A percentile compares a stretch with the other conserved stretches of the same genome.
These are phyloP conservation scores for Sebastes wilsoni DNA, from an alignment of 2,797 vertebrate genomes.

Conservation along the genomic window DNA sequence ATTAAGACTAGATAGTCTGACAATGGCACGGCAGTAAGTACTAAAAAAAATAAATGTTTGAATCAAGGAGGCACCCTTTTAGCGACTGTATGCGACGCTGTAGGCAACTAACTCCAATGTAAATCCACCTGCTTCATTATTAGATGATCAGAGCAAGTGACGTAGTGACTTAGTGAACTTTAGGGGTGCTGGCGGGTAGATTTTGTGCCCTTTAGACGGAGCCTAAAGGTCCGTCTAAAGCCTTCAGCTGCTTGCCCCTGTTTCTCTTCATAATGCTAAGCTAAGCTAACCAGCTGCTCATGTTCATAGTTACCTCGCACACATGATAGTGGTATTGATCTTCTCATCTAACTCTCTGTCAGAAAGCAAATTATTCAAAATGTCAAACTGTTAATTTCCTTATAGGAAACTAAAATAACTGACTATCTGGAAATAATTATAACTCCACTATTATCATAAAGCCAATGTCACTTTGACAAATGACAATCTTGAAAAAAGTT, in stretches of 20 bases:
- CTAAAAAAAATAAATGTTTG: too few species aligned
- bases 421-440: constrained; percentile 1
- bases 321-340: not conserved
- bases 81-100: too few species aligned
- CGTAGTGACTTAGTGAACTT: too few species aligned
- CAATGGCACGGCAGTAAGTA: too few species aligned
- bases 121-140: too few species aligned
- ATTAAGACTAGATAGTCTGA: too few species aligned
- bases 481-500: not conserved
- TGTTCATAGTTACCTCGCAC: not conserved
- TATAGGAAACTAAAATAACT: not conserved
- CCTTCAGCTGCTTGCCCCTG: not conserved
- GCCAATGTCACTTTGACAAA: constrained; percentile 8
- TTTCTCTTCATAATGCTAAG: not conserved
- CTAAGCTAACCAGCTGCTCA: not conserved
- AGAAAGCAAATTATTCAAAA: not conserved
- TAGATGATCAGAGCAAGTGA: too few species aligned
- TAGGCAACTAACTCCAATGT: too few species aligned
- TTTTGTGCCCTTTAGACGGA: not conserved
- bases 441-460: not conserved
- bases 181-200: not conserved
- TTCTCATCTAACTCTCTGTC: not conserved
- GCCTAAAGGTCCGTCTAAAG: not conserved
- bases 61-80: too few species aligned
- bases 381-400: not conserved